Evolutionary conservation across 2,888 invertebrate genomes (phyloP), one percentile per base, ranked within the genome.

Genomic region (Subacronicta megacephala): DNA sequence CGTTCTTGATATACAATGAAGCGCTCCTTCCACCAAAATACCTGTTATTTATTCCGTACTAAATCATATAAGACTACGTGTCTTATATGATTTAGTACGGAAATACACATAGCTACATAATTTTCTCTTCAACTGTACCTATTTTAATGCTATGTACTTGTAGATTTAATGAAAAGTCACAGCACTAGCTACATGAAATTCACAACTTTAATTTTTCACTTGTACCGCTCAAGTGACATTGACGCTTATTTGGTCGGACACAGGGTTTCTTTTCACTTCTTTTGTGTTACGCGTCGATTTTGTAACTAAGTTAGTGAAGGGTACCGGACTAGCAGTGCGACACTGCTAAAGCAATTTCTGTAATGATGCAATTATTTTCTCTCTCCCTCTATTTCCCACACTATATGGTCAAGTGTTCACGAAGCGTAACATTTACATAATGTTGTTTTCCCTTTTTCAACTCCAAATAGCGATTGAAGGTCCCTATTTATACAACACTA

Each of bases 301-400:
- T 76, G 77, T 81, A 79, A 83, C 77, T 78, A 63, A 84, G 83
- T 84, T 82, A 82, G 78, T 81, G 80, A 81, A 83, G 82, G 81
- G 80, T 77, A 66, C 75, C 64, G 67, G 52, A 65, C 72, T 71
- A 75, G 57, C 61, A 72, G 62, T 64, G 72, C 80, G 73, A 76
- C 77, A 75, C 78, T 62, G 72, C 63, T 69, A 62, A 69, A 80
- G 85, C 83, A 87, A 87, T 88, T 88, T 81, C 80, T 83, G 80
- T 89, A 89, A 90, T 86, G 85, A 84, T 68, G 85, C 86, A 88
- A 89, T 89, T 89, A 88, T 85, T 85, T 84, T 77, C 81, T 75
- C 77, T 78, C 79, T 77, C 80, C 15, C 13, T 26, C n/a, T 78
- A 80, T 81, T 84, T 81, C 69, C 80, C 69, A 74, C 81, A 77